Evolutionary conservation across 2,888 invertebrate species (phyloP).

Genomic region (Apodemia duryi): DNA sequence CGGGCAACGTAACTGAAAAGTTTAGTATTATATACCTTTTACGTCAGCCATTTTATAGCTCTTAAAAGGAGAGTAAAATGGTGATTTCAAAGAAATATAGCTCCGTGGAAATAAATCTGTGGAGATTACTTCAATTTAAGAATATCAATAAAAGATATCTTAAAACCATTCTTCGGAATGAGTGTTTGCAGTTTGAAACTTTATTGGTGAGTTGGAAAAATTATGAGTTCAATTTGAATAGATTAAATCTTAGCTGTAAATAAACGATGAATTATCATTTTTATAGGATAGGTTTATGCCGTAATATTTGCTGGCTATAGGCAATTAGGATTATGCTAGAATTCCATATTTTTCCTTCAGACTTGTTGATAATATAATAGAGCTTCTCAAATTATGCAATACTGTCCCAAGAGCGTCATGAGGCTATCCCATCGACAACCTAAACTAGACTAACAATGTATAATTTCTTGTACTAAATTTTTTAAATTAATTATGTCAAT

Average conservation of each 20-base stretch:
- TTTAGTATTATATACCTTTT: conserved; percentile 4
- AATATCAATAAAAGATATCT: conserved; percentile 26
- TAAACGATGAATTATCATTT: neutral
- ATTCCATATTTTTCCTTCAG: too few species aligned
- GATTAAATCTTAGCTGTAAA: conserved; percentile 7
- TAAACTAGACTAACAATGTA: too few species aligned
- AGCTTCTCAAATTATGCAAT: too few species aligned
- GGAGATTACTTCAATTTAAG: conserved; percentile 29
- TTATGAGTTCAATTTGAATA: conserved; percentile 1
- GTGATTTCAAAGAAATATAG: conserved; percentile 30
- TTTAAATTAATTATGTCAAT: too few species aligned
- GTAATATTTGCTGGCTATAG: too few species aligned
- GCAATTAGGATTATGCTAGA: too few species aligned
- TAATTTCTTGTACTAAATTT: too few species aligned
- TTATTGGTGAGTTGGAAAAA: neutral
- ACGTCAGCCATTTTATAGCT: conserved; percentile 13
- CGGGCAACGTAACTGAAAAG: conserved; percentile 2
- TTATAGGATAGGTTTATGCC: too few species aligned
- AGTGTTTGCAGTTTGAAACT: conserved; percentile 2
- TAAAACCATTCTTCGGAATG: conserved; percentile 2
- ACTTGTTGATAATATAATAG: too few species aligned
- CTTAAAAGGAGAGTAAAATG: conserved; percentile 28
- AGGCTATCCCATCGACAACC: too few species aligned
- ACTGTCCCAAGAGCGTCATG: too few species aligned
- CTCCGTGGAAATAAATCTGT: conserved; percentile 29